Percentiles rank a stretch among this genome's conserved stretches.
phyloP scores from a whole-genome alignment of 2,888 invertebrate genomes.

The Gymnosoma rotundatum region DNA sequence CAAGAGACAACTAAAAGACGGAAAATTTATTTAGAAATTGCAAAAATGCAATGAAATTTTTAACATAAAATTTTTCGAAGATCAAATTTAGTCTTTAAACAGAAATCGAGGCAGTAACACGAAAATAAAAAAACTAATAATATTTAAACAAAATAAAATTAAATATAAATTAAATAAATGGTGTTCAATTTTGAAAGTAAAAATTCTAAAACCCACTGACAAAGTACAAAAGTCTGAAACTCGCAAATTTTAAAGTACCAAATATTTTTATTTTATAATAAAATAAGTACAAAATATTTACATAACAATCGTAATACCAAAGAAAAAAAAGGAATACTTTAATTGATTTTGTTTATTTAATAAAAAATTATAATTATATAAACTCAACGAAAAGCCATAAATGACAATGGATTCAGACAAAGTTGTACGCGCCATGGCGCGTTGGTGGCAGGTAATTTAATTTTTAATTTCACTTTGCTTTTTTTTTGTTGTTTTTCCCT shows the following conservation, averaged over 20 bases:
- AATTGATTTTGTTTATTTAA: conserved; percentile 30
- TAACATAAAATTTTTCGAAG: conserved; percentile 63
- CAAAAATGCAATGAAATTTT: conserved; percentile 50
- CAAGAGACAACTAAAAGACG: conserved; percentile 45
- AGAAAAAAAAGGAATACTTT: neutral
- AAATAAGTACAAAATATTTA: conserved; percentile 50
- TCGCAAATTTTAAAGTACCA: conserved; percentile 5
- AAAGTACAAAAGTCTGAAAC: neutral
- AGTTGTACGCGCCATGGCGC: conserved; percentile 82
- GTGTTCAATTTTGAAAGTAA: neutral
- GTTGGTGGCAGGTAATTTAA: conserved; percentile 82
- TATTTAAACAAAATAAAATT: conserved; percentile 5
- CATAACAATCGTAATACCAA: conserved; percentile 21
- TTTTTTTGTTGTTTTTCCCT: conserved; percentile 1
- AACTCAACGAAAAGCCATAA: conserved; percentile 14
- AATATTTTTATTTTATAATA: conserved; percentile 43
- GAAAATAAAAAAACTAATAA: conserved; percentile 20
- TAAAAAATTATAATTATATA: conserved; percentile 39
- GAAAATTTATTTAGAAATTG: conserved; percentile 45
- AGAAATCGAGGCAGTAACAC: conserved; percentile 58
- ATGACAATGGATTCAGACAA: conserved; percentile 81
- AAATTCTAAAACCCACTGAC: neutral
- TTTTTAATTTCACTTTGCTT: conserved; percentile 10
- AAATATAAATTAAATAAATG: conserved; percentile 12
- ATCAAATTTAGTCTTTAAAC: conserved; percentile 62